Evolutionary conservation across 2,113 vertebrate species (phyloP).

Genomic region (Thalassarche chlororhynchos): DNA sequence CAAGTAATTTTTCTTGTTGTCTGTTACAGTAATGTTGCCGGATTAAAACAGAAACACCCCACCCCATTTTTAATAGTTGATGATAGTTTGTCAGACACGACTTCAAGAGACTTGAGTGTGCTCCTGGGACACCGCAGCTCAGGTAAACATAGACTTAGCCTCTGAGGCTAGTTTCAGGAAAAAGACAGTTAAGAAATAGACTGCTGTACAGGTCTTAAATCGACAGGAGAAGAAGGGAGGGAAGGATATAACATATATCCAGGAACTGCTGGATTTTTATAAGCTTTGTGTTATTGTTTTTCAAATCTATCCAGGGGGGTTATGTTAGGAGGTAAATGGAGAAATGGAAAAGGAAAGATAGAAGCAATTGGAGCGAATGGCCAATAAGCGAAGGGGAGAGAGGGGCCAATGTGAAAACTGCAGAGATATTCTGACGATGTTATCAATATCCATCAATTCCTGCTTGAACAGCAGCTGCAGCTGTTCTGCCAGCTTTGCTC

Average conservation of each 20-base stretch:
- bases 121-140: not conserved
- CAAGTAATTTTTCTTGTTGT: not conserved
- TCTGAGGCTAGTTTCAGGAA: not conserved
- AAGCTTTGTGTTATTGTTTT: not conserved
- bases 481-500: not conserved
- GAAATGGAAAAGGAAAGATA: not conserved
- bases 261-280: not conserved
- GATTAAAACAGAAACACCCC: not conserved
- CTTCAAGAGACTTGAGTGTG: not conserved
- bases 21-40: rapidly evolving
- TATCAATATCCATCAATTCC: not conserved
- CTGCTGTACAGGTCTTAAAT: not conserved
- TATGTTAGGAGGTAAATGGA: not conserved
- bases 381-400: not conserved
- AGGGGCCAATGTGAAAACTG: not conserved
- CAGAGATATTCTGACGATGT: not conserved
- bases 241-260: not conserved
- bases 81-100: not conserved
- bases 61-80: not conserved
- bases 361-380: not conserved
- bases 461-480: not conserved
- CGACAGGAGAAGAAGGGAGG: not conserved
- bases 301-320: not conserved
- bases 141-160: not conserved
- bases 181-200: not conserved